These are phyloP conservation scores for Leucoraja erinaceus DNA, from an alignment of 2,113 vertebrate species.

Conservation along the genomic window DNA sequence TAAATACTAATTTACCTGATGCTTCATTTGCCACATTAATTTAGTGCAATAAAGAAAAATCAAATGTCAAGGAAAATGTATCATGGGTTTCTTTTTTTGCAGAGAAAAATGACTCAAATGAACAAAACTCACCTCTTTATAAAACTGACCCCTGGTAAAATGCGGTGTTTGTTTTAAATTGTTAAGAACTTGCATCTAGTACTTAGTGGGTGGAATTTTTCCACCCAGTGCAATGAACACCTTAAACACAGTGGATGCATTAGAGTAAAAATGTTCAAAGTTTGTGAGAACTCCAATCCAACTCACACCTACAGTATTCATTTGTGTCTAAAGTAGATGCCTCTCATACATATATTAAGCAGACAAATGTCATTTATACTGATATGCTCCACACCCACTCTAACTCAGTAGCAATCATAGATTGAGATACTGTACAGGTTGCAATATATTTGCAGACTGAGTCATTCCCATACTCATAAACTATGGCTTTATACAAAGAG, in stretches of 20 bases:
- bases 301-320: constrained; percentile 27
- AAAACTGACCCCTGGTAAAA: constrained; percentile 3
- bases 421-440: constrained; percentile 19
- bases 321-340: constrained; percentile 4
- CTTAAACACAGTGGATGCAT: background rate
- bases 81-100: background rate
- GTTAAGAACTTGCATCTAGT: background rate
- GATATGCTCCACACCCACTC: constrained; percentile 18
- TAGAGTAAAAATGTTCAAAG: background rate
- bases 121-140: background rate
- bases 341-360: constrained; percentile 30
- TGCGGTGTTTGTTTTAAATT: constrained; percentile 11
- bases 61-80: background rate
- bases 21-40: background rate
- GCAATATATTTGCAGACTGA: constrained; percentile 7
- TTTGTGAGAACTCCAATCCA: background rate
- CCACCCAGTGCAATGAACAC: background rate
- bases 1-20: constrained; percentile 3
- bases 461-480: constrained; percentile 27
- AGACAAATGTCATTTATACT: constrained; percentile 13
- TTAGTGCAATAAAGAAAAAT: constrained; percentile 9
- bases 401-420: constrained; percentile 9
- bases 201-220: background rate
- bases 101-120: background rate
- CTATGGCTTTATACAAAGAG: constrained; percentile 20